A percentile compares a stretch with the other conserved stretches of the same genome.
These are phyloP conservation scores for Alexandromys fortis DNA, from an alignment of 2,113 vertebrate species.

Conservation along the genomic window DNA sequence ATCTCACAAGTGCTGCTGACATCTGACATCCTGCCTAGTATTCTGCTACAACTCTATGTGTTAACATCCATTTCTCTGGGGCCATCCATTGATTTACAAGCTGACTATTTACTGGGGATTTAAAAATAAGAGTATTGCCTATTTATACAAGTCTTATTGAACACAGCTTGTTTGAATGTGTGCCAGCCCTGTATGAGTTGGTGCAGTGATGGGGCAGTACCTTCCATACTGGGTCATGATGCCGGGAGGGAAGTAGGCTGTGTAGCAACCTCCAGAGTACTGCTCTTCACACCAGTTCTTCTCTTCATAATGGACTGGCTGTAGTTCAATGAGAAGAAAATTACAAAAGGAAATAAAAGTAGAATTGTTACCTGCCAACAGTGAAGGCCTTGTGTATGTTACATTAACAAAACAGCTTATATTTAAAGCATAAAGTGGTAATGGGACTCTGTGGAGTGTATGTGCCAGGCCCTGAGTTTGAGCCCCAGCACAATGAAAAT, in stretches of 20 bases:
- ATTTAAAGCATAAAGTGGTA: neutral
- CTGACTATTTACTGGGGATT: neutral
- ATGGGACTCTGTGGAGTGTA: neutral
- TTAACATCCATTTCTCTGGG: neutral
- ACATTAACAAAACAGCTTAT: conserved; percentile 53
- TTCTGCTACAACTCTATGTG: neutral
- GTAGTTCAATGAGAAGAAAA: conserved; percentile 66
- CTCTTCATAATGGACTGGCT: conserved; percentile 98
- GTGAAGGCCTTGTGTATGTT: neutral
- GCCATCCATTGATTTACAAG: conserved; percentile 10
- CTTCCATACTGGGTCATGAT: conserved; percentile 94
- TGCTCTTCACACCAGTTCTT: conserved; percentile 97
- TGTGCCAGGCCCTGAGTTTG: neutral
- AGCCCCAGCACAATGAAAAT: neutral
- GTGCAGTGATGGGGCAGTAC: conserved; percentile 81
- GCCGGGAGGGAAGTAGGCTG: conserved; percentile 94
- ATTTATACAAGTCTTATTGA: conserved; percentile 32
- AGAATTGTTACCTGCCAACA: conserved; percentile 55
- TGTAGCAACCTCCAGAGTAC: conserved; percentile 97
- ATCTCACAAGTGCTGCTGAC: neutral
- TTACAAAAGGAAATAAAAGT: conserved; percentile 66
- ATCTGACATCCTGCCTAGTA: neutral
- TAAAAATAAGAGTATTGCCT: conserved; percentile 19
- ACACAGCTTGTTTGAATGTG: conserved; percentile 22
- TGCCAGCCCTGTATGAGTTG: neutral